Percentiles rank a stretch among this genome's conserved stretches.
Evolutionary conservation across 2,113 vertebrate genomes (phyloP).

Genomic region (Tachycineta bicolor): DNA sequence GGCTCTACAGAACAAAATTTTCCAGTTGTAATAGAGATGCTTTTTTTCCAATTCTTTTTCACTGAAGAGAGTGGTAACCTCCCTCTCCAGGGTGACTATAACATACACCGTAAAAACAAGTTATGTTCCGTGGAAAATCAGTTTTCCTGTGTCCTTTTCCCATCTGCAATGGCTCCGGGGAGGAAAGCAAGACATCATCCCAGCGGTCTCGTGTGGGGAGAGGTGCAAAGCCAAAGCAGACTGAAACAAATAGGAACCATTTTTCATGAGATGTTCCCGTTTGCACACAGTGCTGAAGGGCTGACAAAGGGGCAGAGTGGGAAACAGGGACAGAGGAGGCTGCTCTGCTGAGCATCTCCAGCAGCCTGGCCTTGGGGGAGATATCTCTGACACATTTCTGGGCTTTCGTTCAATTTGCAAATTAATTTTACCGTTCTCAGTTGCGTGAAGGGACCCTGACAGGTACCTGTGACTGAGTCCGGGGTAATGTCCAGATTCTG

Average conservation of each 20-base stretch:
- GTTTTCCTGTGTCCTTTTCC: background rate
- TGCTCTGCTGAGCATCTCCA: background rate
- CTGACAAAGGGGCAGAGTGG: background rate
- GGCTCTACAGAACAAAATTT: background rate
- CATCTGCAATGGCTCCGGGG: background rate
- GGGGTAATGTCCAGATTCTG: background rate
- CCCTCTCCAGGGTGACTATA: background rate
- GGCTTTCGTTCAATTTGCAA: conserved; percentile 27
- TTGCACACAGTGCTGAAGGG: background rate
- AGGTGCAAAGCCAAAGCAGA: background rate
- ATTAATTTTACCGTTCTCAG: background rate
- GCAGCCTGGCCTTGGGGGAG: background rate
- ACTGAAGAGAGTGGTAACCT: background rate
- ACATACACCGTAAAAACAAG: background rate
- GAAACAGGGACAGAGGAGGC: background rate
- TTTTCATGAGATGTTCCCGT: accelerated
- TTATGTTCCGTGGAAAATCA: background rate
- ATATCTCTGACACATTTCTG: background rate
- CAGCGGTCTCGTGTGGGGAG: accelerated
- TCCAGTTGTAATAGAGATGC: background rate
- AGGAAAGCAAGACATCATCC: background rate
- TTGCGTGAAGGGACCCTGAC: background rate
- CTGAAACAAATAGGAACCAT: background rate
- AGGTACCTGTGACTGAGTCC: background rate
- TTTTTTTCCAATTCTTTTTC: background rate